Evolutionary conservation across 30 jellyfish, hydroid and myxozoan species (phyloP).

Genomic region (Pelagia noctiluca): DNA sequence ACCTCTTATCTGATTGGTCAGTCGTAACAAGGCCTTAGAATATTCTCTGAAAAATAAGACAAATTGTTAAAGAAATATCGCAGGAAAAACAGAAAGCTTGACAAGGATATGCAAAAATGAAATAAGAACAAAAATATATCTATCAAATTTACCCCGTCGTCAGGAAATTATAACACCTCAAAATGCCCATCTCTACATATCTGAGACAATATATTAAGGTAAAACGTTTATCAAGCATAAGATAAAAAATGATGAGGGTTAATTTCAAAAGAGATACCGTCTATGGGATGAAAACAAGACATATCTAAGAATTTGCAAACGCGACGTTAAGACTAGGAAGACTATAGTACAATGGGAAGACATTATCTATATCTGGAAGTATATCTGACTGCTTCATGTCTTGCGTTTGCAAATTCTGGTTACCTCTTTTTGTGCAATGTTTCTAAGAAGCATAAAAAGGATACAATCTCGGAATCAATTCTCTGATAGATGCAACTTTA

Average conservation of each 20-base stretch:
- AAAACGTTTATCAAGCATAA: too few species aligned
- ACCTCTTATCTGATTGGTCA: constrained; percentile 90
- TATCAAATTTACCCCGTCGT: constrained; percentile 81
- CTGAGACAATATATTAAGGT: constrained; percentile 46
- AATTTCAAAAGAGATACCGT: too few species aligned
- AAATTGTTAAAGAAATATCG: neutral
- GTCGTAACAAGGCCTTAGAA: constrained; percentile 87
- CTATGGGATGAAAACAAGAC: too few species aligned
- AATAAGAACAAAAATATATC: neutral
- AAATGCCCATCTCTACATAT: constrained; percentile 96
- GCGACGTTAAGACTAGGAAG: neutral
- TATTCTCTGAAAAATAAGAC: constrained; percentile 76
- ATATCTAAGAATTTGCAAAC: too few species aligned
- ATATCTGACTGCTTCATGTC: too few species aligned
- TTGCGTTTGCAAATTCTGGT: too few species aligned
- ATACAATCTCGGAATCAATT: constrained; percentile 96
- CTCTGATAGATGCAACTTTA: constrained; percentile 98
- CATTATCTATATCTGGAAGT: too few species aligned
- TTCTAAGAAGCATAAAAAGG: too few species aligned
- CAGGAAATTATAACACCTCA: constrained; percentile 89
- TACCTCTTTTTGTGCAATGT: too few species aligned
- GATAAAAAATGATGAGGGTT: too few species aligned
- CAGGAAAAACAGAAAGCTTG: neutral
- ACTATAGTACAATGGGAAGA: neutral
- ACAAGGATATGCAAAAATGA: neutral